Conservation (phyloP, 2,113 vertebrate species). For the Oenanthe melanoleuca region DNA sequence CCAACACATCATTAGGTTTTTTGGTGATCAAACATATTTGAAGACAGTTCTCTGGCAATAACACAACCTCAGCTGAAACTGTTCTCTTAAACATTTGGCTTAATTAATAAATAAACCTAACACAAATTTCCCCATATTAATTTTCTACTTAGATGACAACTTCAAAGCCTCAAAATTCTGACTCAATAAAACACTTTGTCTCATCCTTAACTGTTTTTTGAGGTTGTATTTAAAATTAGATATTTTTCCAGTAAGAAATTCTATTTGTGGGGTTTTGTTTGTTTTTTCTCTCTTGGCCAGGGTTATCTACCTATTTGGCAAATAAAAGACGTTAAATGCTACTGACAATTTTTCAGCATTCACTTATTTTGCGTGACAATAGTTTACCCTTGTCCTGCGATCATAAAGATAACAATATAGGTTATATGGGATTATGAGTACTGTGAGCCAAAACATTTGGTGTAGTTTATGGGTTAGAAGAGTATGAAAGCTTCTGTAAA, state of each 20-base stretch:
- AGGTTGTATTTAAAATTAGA: background rate
- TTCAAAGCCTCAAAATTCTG: background rate
- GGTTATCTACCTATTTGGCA: background rate
- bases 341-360: background rate
- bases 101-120: background rate
- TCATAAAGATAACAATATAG: background rate
- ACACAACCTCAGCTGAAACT: background rate
- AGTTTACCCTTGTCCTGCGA: background rate
- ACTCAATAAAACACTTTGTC: background rate
- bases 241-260: background rate
- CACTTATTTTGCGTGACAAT: background rate
- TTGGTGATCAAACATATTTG: background rate
- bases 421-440: background rate
- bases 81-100: background rate
- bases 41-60: background rate
- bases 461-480: background rate
- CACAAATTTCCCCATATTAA: background rate
- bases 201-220: background rate
- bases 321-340: background rate
- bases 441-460: background rate
- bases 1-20: rapidly evolving
- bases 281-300: background rate
- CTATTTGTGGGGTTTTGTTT: rapidly evolving
- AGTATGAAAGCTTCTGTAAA: background rate
- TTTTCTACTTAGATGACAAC: background rate